Percentiles rank a stretch among this genome's conserved stretches.
Conservation (phyloP, 2,113 vertebrate genomes). For the Datnioides undecimradiatus region DNA sequence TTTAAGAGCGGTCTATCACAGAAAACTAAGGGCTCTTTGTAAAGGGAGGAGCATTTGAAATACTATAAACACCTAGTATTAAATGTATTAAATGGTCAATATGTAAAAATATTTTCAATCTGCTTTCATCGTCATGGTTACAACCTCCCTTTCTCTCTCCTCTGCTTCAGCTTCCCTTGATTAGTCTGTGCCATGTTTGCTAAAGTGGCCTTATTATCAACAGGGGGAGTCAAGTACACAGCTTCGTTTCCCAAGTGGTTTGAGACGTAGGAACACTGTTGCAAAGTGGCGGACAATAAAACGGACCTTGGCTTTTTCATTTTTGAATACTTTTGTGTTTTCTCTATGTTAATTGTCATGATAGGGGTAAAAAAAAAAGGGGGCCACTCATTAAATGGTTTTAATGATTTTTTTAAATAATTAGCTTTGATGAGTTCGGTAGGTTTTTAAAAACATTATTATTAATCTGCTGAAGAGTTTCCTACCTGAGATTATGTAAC, state of each 20-base stretch:
- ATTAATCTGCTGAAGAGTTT: too few species aligned
- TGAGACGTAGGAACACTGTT: constrained; percentile 7
- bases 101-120: not conserved
- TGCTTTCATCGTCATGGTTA: not conserved
- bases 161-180: not conserved
- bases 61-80: not conserved
- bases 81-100: not conserved
- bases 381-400: too few species aligned
- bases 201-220: not conserved
- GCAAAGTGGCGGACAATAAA: constrained; percentile 3
- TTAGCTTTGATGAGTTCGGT: too few species aligned
- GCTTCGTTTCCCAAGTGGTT: not conserved
- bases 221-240: not conserved
- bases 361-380: too few species aligned
- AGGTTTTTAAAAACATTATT: too few species aligned
- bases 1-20: constrained; percentile 16
- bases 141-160: not conserved
- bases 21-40: constrained; percentile 10
- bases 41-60: constrained; percentile 4
- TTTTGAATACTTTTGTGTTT: too few species aligned
- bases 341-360: too few species aligned
- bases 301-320: too few species aligned
- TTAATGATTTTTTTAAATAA: too few species aligned
- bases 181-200: not conserved
- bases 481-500: too few species aligned